Base-by-base conservation (phyloP, 1,140 invertebrate species). In the Ceratosolen fusciceps region DNA sequence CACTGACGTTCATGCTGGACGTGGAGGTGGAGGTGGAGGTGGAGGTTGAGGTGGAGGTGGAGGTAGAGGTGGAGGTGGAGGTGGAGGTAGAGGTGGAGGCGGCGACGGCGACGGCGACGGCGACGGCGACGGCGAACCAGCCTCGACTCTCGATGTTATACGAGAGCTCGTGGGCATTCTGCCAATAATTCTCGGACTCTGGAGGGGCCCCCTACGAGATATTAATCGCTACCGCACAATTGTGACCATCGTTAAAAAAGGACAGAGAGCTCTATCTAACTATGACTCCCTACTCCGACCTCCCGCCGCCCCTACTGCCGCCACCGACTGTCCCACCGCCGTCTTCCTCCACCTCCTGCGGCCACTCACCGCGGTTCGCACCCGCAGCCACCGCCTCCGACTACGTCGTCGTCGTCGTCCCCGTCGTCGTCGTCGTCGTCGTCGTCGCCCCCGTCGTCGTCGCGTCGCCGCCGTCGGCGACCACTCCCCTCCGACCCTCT, bases 211-310 rank as follows among this genome's bases (percentile, higher is more conserved):
- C 29, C 47, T 9, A 19, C 37, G 7, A 56, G 71, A 79, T 79
- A 74, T 74, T 70, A 68, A 79, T 79, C 71, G 72, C 71, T 79
- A 70, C 62, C 71, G 60, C 78, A 79, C 78, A 74, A 74, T 79
- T 70, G 78, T 62, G 78, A 39, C 60, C 43, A 74, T 74, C 71
- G 62, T 14, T 74, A 74, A 79, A 79, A 79, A 74, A 74, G 29
- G 49, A 74, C 58, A 24, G 26, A 16, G 24, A 2, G 12, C 24
- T 47, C n/a, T n/a, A n/a, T n/a, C n/a, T n/a, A n/a, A n/a, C n/a
- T n/a, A n/a, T n/a, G n/a, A n/a, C 34, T 56, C 49, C 24, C 29
- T 37, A 16, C 26, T 26, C 29, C 39, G 49, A 4, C 49, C 49
- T 52, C 49, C 19, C 49, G 14, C 14, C 19, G n/a, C 43, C 16